Conservation (phyloP, 2,888 invertebrate species). For the Sabatieria punctata region DNA sequence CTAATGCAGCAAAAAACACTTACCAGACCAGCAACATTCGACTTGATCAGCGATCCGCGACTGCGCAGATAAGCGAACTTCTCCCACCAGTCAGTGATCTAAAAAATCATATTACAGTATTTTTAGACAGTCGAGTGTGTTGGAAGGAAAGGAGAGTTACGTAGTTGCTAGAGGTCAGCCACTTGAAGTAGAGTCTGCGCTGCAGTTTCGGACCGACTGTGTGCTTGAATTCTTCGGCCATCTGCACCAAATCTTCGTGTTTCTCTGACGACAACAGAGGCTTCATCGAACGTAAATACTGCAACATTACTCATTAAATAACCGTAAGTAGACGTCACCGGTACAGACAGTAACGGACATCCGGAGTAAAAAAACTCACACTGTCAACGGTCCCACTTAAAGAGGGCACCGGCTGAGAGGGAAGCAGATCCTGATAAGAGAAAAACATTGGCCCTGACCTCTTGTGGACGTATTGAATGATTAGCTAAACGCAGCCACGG, state of each 20-base stretch:
- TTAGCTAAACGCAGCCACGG: no score
- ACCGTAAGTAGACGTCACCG: no score
- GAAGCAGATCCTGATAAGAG: neutral
- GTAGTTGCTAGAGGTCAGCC: neutral
- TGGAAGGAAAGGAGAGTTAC: neutral
- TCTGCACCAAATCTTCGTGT: neutral
- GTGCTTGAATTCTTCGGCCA: neutral
- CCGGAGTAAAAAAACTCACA: neutral
- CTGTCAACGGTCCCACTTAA: neutral
- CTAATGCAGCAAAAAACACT: no score
- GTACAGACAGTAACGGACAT: no score
- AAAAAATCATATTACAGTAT: constrained; percentile 7
- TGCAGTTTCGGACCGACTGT: neutral
- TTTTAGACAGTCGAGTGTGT: neutral
- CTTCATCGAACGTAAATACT: neutral
- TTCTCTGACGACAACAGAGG: neutral
- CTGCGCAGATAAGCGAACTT: constrained; percentile 90
- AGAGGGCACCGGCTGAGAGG: neutral
- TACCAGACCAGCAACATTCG: constrained; percentile 79
- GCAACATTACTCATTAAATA: no score
- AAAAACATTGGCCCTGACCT: neutral
- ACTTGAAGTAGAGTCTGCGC: neutral
- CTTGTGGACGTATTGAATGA: no score
- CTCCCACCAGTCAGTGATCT: constrained; percentile 99
- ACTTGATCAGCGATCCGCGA: constrained; percentile 82